phyloP scores from a whole-genome alignment of 2,797 vertebrate species.

The Sebastes taczanowskii region DNA sequence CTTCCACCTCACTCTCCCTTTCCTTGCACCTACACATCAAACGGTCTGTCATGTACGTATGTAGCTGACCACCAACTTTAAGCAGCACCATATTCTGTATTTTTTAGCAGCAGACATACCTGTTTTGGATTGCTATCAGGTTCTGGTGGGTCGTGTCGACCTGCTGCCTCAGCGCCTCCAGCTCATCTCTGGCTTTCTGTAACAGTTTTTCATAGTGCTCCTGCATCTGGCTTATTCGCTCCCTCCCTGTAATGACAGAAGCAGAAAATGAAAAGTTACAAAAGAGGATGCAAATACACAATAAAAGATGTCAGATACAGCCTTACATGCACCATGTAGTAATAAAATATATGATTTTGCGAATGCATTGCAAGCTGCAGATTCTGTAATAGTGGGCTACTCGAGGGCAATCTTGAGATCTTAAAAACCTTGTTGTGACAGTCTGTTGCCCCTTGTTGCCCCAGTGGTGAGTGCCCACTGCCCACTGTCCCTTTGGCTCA shows the following conservation, averaged over 20 bases:
- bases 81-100: neutral
- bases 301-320: neutral
- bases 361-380: neutral
- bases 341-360: neutral
- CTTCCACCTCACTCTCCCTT: conserved; percentile 32
- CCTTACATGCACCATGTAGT: neutral
- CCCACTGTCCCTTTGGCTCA: conserved; percentile 71
- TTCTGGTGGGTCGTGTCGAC: conserved; percentile 72
- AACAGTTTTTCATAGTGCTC: conserved; percentile 80
- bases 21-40: conserved; percentile 47
- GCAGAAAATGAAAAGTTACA: neutral
- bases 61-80: neutral
- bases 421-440: conserved; percentile 65
- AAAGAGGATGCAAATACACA: neutral
- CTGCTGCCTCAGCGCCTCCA: conserved; percentile 73
- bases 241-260: conserved; percentile 31
- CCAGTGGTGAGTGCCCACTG: conserved; percentile 47
- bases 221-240: conserved; percentile 51
- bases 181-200: conserved; percentile 70
- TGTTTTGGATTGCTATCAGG: conserved; percentile 40
- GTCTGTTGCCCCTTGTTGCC: conserved; percentile 49
- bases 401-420: conserved; percentile 41
- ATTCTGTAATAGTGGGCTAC: neutral
- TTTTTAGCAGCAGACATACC: conserved; percentile 20
- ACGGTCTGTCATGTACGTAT: neutral